Base-by-base conservation (phyloP, 2,888 invertebrate species). In the Acanthopleura granulata region DNA sequence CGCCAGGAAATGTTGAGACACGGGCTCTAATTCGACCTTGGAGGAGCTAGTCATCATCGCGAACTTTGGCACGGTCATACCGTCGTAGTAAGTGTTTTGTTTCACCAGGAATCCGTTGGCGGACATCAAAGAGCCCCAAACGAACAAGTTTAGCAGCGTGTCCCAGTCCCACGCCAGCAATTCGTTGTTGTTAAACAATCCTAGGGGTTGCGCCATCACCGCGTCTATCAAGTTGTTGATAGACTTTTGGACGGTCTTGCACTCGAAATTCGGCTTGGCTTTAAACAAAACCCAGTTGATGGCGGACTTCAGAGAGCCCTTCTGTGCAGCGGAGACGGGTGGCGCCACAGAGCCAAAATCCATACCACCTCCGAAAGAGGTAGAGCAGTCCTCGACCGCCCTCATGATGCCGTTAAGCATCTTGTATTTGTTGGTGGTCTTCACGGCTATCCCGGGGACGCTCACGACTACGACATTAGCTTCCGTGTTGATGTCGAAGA, bases 341-440 rank as follows among this genome's bases (percentile, higher is more conserved):
- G 51, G 51, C 18, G 14, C 51, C 14, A 51, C 51, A 18, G 18
- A 14, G 14, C 51, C 51, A 51, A 51, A 51, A 15, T 51, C 51
- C 51, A 51, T 51, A 51, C 51, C 51, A 14, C 51, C 51, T 14
- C 51, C 51, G 51, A 15, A 51, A 51, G 51, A 51, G 51, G 51
- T 18, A 18, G 18, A 51, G 18, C 51, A 15, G 18, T 51, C 51
- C 14, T 51, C 51, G 14, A 18, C 51, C 51, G 51, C 51, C 51
- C 18, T 51, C 51, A 51, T 15, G 14, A 51, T 51, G 51, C 51
- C 51, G 51, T 51, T 51, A 14, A 51, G 51, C 51, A 18, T 18
- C 51, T 51, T 51, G 18, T 51, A 51, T 51, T 51, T 51, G 51
- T 51, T 51, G 51, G 51, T 51, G 51, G 51, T 51, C 51, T 51